Evolutionary conservation across 23 tunicate genomes (phyloP).

Genomic region (Clavelina lepadiformis): DNA sequence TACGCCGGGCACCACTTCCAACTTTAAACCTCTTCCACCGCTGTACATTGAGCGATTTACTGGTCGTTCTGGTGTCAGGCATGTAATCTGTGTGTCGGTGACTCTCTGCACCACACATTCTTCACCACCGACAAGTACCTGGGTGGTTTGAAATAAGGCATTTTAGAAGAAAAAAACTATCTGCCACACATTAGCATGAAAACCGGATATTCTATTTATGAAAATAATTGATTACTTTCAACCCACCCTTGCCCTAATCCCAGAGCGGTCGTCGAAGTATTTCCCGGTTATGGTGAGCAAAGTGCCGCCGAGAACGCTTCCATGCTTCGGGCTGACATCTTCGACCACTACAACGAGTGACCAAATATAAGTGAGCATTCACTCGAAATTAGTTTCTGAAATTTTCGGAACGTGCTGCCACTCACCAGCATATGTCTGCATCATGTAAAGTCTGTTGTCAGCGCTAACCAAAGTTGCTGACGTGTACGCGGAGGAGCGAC

Average conservation of each 20-base stretch:
- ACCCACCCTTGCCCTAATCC: constrained; percentile 27
- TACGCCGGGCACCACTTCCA: constrained; percentile 46
- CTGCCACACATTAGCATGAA: too few relatives aligned
- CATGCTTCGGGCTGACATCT: constrained; percentile 54
- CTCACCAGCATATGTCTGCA: constrained; percentile 87
- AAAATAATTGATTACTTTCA: too few relatives aligned
- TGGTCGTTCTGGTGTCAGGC: constrained; percentile 38
- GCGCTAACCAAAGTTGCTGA: constrained; percentile 16
- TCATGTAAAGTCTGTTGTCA: constrained; percentile 52
- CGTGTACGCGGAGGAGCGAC: constrained; percentile 32
- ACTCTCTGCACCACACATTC: constrained; percentile 20
- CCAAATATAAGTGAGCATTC: too few relatives aligned
- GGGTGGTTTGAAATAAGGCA: too few relatives aligned
- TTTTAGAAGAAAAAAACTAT: too few relatives aligned
- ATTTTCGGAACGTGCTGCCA: too few relatives aligned
- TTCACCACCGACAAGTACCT: constrained; percentile 52
- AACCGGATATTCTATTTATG: too few relatives aligned
- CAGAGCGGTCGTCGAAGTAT: constrained; percentile 42
- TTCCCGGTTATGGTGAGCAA: constrained; percentile 45
- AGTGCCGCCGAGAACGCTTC: constrained; percentile 65
- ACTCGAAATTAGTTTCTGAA: too few relatives aligned
- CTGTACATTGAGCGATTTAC: constrained; percentile 21
- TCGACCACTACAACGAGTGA: constrained; percentile 38
- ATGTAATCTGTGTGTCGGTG: constrained; percentile 39
- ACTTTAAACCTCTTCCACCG: constrained; percentile 61